Evolutionary conservation across 92 coral and sea anemone genomes (phyloP).

Genomic region (Epizoanthus ramosus): DNA sequence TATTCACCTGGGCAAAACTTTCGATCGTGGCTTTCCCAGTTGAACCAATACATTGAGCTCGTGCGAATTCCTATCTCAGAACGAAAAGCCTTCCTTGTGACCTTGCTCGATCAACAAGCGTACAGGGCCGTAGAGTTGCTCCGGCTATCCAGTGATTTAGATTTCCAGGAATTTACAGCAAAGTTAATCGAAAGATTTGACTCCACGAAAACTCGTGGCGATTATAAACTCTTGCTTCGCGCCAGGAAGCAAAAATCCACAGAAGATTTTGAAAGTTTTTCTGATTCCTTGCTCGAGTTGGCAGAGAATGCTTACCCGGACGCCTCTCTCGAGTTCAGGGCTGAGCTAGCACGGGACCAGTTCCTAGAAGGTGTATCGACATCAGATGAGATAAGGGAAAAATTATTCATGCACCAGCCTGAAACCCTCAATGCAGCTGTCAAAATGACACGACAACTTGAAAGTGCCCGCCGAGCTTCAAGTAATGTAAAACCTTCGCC

Average conservation of each 20-base stretch:
- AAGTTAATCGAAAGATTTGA: conserved; percentile 42
- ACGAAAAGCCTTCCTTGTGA: conserved; percentile 25
- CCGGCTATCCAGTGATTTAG: conserved; percentile 30
- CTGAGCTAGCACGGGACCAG: conserved; percentile 44
- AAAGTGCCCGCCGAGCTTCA: conserved; percentile 43
- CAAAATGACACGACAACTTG: conserved; percentile 27
- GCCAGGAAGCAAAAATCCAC: conserved; percentile 28
- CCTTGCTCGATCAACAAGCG: conserved; percentile 25
- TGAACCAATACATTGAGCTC: conserved; percentile 32
- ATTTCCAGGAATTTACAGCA: conserved; percentile 38
- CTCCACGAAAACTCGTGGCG: conserved; percentile 29
- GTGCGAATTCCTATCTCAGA: conserved; percentile 35
- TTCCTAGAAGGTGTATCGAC: conserved; percentile 18
- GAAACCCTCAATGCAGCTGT: conserved; percentile 38
- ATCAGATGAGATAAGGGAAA: conserved; percentile 18
- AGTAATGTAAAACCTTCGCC: conserved; percentile 26
- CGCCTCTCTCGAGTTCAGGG: conserved; percentile 38
- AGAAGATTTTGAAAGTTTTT: conserved; percentile 16
- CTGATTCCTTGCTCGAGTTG: conserved; percentile 24
- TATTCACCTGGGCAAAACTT: conserved; percentile 42
- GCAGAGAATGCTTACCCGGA: conserved; percentile 37
- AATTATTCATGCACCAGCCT: conserved; percentile 36
- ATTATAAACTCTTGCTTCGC: conserved; percentile 23
- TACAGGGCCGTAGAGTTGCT: conserved; percentile 35
- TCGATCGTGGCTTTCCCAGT: conserved; percentile 32